Base-by-base conservation (phyloP, 2,113 vertebrate genomes). In the Sminthopsis crassicaudata region DNA sequence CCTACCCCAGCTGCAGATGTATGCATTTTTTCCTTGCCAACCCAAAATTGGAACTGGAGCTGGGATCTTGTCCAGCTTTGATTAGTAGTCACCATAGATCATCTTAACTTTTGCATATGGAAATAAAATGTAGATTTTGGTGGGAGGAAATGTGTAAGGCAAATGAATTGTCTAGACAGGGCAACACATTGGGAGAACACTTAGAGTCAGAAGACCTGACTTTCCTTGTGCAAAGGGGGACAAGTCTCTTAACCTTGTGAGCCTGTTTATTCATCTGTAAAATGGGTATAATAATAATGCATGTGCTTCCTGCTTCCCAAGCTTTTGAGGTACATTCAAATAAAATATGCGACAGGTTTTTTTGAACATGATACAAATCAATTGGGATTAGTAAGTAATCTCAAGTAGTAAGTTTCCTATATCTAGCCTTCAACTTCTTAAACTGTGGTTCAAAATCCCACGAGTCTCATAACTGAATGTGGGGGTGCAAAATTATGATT, bases 81-180 rank as follows among this genome's bases (percentile, higher is more conserved):
- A 60, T 26, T 50, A 89, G 6, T 3, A 12, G 55, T 52, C 8
- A 5, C 53, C 92, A 91, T 46, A 25, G 46, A 67, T 52, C 89
- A 57, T 93, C 90, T 91, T 24, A 91, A n/a, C 36, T 67, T 93
- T 54, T 60, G 16, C 52, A 36, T 5, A 23, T 5, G 25, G 57
- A 94, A 89, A 84, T 46, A 53, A 96, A 94, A 93, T 6, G 48
- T 60, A 53, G 19, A 50, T 57, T 93, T 89, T 8, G 42, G 46
- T 27, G 55, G 11, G 57, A 1, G 67, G 22, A 48, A 26, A 89
- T 67, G 60, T 0, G 93, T 94, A 94, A 76, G 91, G 51, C 50
- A 55, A 30, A 25, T 92, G 67, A 53, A 42, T 11, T 36, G 89
- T 30, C n/a, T 2, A 46, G 76, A 50, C 25, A 76, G 36, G 36